phyloP scores from a whole-genome alignment of 92 coral and sea anemone species.

The Porites rus region DNA sequence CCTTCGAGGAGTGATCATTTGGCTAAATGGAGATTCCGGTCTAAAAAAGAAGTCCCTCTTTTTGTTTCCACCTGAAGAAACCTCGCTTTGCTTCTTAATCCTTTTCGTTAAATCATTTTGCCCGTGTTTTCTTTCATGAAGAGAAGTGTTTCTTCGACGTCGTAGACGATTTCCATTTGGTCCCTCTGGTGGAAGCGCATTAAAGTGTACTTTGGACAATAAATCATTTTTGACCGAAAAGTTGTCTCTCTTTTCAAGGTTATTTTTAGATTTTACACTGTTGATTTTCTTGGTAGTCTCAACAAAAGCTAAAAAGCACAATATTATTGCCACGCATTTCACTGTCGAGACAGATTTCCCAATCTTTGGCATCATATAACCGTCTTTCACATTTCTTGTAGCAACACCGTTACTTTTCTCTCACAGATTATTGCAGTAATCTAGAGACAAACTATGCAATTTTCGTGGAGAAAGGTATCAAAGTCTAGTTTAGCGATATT shows the following conservation, averaged over 20 bases:
- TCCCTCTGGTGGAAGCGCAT: neutral
- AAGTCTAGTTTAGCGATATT: neutral
- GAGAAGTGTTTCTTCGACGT: neutral
- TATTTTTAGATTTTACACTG: neutral
- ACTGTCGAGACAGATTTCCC: neutral
- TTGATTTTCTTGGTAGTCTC: neutral
- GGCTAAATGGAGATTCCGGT: constrained; percentile 16
- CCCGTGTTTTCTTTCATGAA: neutral
- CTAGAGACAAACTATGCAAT: too few relatives aligned
- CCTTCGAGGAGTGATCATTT: constrained; percentile 19
- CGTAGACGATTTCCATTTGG: neutral
- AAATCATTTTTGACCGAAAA: neutral
- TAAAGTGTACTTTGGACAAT: neutral
- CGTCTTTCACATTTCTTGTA: neutral
- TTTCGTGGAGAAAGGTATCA: neutral
- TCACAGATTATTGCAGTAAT: neutral
- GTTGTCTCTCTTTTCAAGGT: neutral
- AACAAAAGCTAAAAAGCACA: constrained; percentile 20
- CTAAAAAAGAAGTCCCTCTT: constrained; percentile 41
- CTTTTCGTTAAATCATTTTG: neutral
- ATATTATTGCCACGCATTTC: neutral
- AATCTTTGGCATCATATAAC: neutral
- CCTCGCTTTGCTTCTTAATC: neutral
- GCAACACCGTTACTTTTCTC: neutral
- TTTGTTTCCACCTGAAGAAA: neutral